A percentile compares a stretch with the other conserved stretches of the same genome.
Evolutionary conservation across 2,888 invertebrate genomes (phyloP).

Genomic region (Melieria picta): DNA sequence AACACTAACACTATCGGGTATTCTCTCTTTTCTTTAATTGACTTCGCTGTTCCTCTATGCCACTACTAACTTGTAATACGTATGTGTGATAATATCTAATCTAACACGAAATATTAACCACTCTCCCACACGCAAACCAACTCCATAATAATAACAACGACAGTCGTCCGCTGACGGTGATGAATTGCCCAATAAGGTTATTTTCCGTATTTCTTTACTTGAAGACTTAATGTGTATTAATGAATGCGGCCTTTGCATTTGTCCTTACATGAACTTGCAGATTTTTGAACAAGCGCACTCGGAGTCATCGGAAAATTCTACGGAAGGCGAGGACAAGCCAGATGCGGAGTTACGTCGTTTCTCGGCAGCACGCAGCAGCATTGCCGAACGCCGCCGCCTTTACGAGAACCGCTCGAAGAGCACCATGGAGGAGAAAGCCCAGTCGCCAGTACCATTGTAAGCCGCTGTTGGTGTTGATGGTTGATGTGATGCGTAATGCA

Average conservation of each 20-base stretch:
- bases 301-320: slow-evolving; percentile 68
- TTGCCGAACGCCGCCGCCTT: slow-evolving; percentile 80
- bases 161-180: slow-evolving; percentile 63
- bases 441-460: slow-evolving; percentile 79
- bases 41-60: background rate
- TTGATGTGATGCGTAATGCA: background rate
- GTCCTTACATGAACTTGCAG: background rate
- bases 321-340: slow-evolving; percentile 68
- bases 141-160: slow-evolving; percentile 17
- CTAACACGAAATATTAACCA: slow-evolving; percentile 17
- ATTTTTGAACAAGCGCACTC: slow-evolving; percentile 64
- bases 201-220: slow-evolving; percentile 38
- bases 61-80: background rate
- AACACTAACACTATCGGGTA: background rate
- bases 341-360: slow-evolving; percentile 70
- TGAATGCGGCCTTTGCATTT: background rate
- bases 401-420: slow-evolving; percentile 82
- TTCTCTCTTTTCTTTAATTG: slow-evolving; percentile 8
- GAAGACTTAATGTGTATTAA: background rate
- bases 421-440: slow-evolving; percentile 73
- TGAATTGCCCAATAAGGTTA: slow-evolving; percentile 65
- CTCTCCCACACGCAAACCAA: slow-evolving; percentile 10
- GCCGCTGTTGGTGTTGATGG: slow-evolving; percentile 50
- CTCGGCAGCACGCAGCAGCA: slow-evolving; percentile 75
- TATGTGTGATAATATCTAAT: background rate